A percentile compares a stretch with the other conserved stretches of the same genome.
Conservation (phyloP, 2,888 invertebrate species). For the Adineta ricciae region DNA sequence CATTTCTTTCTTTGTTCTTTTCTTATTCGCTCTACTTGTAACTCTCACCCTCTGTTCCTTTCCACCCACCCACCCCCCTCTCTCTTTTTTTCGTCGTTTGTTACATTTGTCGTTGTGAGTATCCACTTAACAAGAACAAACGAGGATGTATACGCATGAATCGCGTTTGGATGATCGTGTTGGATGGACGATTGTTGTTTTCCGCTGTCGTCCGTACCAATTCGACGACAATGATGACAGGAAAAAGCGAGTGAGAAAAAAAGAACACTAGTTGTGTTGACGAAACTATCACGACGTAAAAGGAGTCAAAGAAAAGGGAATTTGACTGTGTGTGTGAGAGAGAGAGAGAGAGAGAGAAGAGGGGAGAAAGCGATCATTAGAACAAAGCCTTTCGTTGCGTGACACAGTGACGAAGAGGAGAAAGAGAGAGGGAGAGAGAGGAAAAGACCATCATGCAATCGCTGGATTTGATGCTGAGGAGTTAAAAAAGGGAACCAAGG, state of each 20-base stretch:
- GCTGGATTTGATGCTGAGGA: not conserved
- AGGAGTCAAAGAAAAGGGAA: not conserved
- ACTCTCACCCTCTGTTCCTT: not conserved
- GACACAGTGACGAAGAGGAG: not conserved
- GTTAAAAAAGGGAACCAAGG: not conserved
- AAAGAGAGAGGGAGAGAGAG: not conserved
- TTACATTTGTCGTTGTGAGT: not conserved
- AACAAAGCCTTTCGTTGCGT: not conserved
- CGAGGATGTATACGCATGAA: not conserved
- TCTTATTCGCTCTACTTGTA: not conserved
- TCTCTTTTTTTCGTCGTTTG: not conserved
- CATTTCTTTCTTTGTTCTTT: not conserved
- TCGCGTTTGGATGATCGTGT: not conserved
- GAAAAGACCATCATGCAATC: not conserved
- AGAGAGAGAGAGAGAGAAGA: no score
- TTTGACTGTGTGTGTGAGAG: no score
- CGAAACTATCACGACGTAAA: not conserved
- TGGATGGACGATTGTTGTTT: not conserved
- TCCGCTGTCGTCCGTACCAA: not conserved
- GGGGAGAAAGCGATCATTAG: not conserved
- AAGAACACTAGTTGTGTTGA: not conserved
- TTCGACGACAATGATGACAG: not conserved
- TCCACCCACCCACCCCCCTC: no score
- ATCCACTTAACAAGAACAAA: slow-evolving; percentile 15
- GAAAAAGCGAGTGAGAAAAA: not conserved